Conservation (phyloP, 2,797 vertebrate species). For the Clarias platycephalus region DNA sequence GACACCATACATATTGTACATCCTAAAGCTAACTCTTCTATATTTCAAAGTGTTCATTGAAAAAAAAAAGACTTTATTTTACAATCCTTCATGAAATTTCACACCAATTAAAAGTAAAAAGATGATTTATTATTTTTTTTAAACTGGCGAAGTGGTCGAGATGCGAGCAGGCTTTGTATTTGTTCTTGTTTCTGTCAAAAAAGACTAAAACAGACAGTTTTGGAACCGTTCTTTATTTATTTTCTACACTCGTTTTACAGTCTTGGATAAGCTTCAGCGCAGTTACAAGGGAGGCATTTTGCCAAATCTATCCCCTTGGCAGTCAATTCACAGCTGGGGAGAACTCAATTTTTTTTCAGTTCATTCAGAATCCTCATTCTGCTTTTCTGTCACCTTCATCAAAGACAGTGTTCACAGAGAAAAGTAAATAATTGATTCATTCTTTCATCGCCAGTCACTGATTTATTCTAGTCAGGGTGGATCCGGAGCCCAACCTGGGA, state of each 20-base stretch:
- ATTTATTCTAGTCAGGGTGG: neutral
- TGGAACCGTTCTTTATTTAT: no score
- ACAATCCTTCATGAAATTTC: neutral
- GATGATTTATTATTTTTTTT: neutral
- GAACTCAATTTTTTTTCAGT: neutral
- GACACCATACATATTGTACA: neutral
- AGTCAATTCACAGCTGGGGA: neutral
- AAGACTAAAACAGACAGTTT: neutral
- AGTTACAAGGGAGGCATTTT: conserved; percentile 5
- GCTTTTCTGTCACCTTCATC: neutral
- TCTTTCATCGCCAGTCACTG: neutral
- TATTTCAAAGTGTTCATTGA: neutral
- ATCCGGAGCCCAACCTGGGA: neutral
- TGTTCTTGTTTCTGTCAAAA: neutral
- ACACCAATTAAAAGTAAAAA: neutral
- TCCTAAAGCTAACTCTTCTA: neutral
- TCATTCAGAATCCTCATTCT: neutral
- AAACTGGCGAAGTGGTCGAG: neutral
- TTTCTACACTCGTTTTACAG: neutral
- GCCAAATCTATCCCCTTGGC: neutral
- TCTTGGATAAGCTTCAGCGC: neutral
- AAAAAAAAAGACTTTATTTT: neutral
- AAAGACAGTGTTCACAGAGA: neutral
- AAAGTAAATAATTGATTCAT: neutral
- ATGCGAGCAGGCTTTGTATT: neutral